Conservation (phyloP, 1,140 invertebrate genomes). For the Tetramorium parvispinum region DNA sequence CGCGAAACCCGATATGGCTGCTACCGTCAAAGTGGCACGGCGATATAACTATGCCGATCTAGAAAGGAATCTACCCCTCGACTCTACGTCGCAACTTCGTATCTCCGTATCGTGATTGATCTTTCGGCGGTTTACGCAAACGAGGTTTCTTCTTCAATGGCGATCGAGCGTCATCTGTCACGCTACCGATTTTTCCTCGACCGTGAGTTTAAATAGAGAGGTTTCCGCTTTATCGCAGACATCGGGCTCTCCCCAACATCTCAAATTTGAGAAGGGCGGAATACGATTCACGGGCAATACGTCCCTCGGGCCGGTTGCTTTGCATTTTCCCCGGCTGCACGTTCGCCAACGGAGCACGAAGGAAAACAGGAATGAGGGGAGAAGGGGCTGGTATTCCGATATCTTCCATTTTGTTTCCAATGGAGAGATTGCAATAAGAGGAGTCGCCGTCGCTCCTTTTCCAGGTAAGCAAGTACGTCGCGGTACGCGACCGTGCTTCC, state of each 20-base stretch:
- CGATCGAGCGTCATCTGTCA: neutral
- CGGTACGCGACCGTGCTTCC: conserved; percentile 60
- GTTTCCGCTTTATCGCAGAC: conserved; percentile 3
- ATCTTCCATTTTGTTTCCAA: conserved; percentile 77
- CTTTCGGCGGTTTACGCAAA: neutral
- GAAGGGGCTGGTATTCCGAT: conserved; percentile 74
- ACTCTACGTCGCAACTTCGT: neutral
- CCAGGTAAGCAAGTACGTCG: conserved; percentile 77
- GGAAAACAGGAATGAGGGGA: neutral
- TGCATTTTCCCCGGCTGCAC: conserved; percentile 69
- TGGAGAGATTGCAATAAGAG: conserved; percentile 73
- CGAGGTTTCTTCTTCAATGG: neutral
- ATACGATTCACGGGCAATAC: conserved; percentile 67
- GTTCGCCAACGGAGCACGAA: neutral
- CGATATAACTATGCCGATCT: conserved; percentile 12
- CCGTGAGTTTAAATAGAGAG: conserved; percentile 17
- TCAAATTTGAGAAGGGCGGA: conserved; percentile 45
- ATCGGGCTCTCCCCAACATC: neutral
- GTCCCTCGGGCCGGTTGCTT: conserved; percentile 71
- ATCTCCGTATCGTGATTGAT: conserved; percentile 31
- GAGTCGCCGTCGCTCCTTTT: conserved; percentile 62
- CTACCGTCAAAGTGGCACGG: neutral
- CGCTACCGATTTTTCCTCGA: conserved; percentile 14
- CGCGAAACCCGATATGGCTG: neutral
- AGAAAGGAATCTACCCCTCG: neutral